Conservation (phyloP, 2,113 vertebrate species). For the Podarcis raffonei region DNA sequence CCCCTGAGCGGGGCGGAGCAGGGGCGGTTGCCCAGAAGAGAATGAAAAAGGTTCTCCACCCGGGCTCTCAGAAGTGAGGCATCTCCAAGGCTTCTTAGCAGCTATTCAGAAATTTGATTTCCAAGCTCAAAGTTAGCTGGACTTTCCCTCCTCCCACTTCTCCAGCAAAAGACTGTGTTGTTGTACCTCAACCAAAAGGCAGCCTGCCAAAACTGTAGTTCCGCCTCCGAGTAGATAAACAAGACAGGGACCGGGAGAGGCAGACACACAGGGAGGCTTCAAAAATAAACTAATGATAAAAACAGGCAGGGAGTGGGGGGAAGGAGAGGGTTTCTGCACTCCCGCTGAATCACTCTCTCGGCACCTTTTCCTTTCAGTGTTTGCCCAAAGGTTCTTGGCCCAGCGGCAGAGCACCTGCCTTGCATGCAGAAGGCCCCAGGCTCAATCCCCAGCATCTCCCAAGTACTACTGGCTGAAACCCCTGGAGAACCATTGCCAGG, state of each 20-base stretch:
- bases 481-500: too few species aligned
- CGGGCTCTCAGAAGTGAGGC: conserved; percentile 42
- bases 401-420: too few species aligned
- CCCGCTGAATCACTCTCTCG: neutral
- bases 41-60: too few species aligned
- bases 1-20: too few species aligned
- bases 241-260: conserved; percentile 51
- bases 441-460: too few species aligned
- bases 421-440: too few species aligned
- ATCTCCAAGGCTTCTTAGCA: conserved; percentile 37
- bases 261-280: conserved; percentile 6
- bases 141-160: conserved; percentile 11
- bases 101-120: conserved; percentile 44
- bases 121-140: conserved; percentile 51
- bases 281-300: conserved; percentile 74
- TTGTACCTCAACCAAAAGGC: conserved; percentile 55
- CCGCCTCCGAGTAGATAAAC: conserved; percentile 60
- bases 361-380: neutral
- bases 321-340: neutral
- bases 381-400: too few species aligned
- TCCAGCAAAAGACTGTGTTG: conserved; percentile 46
- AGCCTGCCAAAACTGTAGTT: conserved; percentile 66
- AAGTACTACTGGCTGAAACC: too few species aligned
- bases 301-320: conserved; percentile 43
- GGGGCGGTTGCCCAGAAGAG: too few species aligned